Percentiles rank a stretch among this genome's conserved stretches.
These are phyloP conservation scores for Zaprionus lineosus DNA, from an alignment of 2,888 invertebrate species.

Conservation along the genomic window DNA sequence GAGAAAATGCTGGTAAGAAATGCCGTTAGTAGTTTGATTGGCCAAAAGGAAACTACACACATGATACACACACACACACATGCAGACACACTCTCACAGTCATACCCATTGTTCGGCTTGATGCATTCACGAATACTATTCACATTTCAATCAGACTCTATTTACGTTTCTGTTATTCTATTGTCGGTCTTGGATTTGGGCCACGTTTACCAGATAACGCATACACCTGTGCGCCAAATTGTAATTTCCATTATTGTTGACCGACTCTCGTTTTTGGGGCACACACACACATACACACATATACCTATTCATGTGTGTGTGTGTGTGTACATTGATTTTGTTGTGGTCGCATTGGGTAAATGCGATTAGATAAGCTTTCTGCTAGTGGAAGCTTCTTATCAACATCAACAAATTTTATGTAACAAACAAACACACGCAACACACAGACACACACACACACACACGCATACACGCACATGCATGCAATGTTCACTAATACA, in stretches of 20 bases:
- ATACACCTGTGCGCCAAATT: slow-evolving; percentile 53
- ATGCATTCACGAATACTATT: slow-evolving; percentile 23
- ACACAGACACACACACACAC: slow-evolving; percentile 8
- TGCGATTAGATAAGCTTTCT: slow-evolving; percentile 65
- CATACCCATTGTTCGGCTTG: slow-evolving; percentile 25
- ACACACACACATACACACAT: neutral
- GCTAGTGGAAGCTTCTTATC: slow-evolving; percentile 48
- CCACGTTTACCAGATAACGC: slow-evolving; percentile 55
- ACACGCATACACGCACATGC: neutral
- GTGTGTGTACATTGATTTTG: slow-evolving; percentile 39
- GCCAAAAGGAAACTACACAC: too few relatives aligned
- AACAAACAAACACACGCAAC: too few relatives aligned
- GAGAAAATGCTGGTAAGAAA: slow-evolving; percentile 1
- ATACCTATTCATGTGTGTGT: slow-evolving; percentile 7
- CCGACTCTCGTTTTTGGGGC: slow-evolving; percentile 43
- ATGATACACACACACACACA: too few relatives aligned
- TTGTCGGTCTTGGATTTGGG: slow-evolving; percentile 67
- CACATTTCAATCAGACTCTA: slow-evolving; percentile 16
- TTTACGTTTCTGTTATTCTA: slow-evolving; percentile 23
- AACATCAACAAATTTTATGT: slow-evolving; percentile 41
- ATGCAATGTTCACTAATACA: neutral
- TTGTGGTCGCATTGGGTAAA: slow-evolving; percentile 44
- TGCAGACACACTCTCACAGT: neutral
- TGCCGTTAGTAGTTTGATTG: neutral
- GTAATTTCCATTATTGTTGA: slow-evolving; percentile 51